Conservation (phyloP, 2,797 vertebrate genomes). For the Acropternis orthonyx region DNA sequence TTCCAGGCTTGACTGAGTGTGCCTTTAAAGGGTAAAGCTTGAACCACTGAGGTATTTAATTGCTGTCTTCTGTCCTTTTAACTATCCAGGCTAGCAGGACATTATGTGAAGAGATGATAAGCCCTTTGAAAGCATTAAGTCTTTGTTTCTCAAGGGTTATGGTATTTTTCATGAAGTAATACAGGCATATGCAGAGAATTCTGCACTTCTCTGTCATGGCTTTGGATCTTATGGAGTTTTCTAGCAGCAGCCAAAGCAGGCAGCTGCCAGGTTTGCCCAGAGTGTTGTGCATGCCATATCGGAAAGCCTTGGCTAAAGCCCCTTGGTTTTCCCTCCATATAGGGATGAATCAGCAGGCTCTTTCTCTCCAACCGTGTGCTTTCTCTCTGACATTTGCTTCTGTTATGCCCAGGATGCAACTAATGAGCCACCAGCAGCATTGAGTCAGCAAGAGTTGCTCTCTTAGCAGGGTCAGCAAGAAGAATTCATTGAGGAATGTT, state of each 20-base stretch:
- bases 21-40: background rate
- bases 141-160: background rate
- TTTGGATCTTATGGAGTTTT: background rate
- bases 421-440: constrained; percentile 48
- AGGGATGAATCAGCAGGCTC: constrained; percentile 45
- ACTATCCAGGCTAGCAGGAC: background rate
- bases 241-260: background rate
- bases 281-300: background rate
- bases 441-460: constrained; percentile 59
- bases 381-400: constrained; percentile 17
- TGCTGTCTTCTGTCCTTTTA: background rate
- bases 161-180: background rate
- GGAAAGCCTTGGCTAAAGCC: constrained; percentile 9
- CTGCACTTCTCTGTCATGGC: background rate
- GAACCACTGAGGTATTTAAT: background rate
- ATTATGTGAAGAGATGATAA: background rate
- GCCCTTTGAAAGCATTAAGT: background rate
- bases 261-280: background rate
- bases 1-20: background rate
- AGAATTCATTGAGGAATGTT: constrained; percentile 22
- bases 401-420: constrained; percentile 17
- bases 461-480: constrained; percentile 52
- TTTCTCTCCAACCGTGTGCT: constrained; percentile 29
- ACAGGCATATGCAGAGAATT: background rate
- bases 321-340: background rate